Conservation (phyloP, 37 sponge, comb jelly and placozoan genomes). For the Haliclona indistincta region DNA sequence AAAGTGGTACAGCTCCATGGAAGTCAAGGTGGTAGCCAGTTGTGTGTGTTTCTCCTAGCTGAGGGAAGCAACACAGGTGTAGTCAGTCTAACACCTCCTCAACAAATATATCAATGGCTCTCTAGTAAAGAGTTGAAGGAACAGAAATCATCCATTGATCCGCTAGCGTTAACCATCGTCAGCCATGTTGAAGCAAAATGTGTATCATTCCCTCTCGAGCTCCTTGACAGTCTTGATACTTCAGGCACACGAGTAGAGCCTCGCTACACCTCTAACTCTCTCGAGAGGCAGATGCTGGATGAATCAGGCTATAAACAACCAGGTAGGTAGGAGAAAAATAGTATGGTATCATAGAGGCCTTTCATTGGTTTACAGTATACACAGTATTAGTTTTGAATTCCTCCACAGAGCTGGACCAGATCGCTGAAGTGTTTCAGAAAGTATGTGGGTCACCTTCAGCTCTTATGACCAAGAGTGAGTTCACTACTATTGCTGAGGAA, state of each 20-base stretch:
- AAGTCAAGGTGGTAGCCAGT: neutral
- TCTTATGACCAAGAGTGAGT: slow-evolving; percentile 23
- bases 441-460: slow-evolving; percentile 33
- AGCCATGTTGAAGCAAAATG: neutral
- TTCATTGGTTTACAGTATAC: neutral
- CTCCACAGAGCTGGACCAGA: slow-evolving; percentile 48
- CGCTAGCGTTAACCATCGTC: neutral
- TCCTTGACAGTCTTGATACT: neutral
- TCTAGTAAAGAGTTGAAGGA: neutral
- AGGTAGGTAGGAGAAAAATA: slow-evolving; percentile 15
- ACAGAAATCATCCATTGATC: neutral
- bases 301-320: slow-evolving; percentile 36
- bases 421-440: slow-evolving; percentile 37
- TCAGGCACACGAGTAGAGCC: neutral
- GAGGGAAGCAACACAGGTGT: neutral
- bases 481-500: slow-evolving; percentile 25
- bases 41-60: neutral
- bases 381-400: neutral
- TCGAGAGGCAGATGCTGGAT: slow-evolving; percentile 56
- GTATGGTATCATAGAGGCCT: neutral
- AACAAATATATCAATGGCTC: neutral
- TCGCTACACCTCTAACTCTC: too few species aligned
- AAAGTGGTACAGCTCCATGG: neutral
- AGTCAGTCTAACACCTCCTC: neutral
- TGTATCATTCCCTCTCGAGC: neutral